Evolutionary conservation across 2,113 vertebrate species (phyloP), one percentile per base, ranked within the genome.

Genomic region (Melanotaenia duboulayi): DNA sequence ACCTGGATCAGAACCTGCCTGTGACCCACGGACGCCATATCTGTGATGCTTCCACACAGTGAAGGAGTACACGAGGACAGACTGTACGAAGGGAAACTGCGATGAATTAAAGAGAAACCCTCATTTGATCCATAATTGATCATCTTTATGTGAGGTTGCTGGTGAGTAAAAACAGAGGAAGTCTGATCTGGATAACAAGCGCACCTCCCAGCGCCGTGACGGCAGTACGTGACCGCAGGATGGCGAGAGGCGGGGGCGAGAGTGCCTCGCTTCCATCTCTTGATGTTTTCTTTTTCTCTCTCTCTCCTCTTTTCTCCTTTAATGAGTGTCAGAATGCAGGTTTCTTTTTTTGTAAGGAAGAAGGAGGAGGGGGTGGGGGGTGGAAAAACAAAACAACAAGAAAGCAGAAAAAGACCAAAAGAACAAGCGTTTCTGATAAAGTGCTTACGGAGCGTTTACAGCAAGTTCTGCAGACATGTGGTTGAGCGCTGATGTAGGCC

Each of bases 41-140:
- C 61, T 49, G 64, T 56, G 46, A 61, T 8, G 23, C 37, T 44
- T 10, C 25, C 74, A 39, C 71, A 4, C 28, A 2, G 2, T n/a
- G 46, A 28, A 20, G 46, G 42, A 66, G 63, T 10, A 25, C 69
- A 58, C 42, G 25, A 49, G 60, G 60, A 49, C 64, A 56, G 65
- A 49, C n/a, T n/a, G 68, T n/a, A 54, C 16, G n/a, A 50, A 75
- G 72, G 71, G 51, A 66, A 72, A 23, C 59, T 40, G 56, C 66
- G 59, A 66, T 65, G 80, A 87, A 84, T 76, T 65, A 89, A 90
- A 86, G 75, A 65, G 32, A 64, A 75, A 63, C 52, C 28, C 71
- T 88, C 81, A 90, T 93, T 93, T 94, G 90, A 95, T 95, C 91
- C 89, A 94, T 95, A 93, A 95, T 95, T 93, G 93, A 95, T 94